Conservation (phyloP, 2,113 vertebrate species). For the Lipotes vexillifer region DNA sequence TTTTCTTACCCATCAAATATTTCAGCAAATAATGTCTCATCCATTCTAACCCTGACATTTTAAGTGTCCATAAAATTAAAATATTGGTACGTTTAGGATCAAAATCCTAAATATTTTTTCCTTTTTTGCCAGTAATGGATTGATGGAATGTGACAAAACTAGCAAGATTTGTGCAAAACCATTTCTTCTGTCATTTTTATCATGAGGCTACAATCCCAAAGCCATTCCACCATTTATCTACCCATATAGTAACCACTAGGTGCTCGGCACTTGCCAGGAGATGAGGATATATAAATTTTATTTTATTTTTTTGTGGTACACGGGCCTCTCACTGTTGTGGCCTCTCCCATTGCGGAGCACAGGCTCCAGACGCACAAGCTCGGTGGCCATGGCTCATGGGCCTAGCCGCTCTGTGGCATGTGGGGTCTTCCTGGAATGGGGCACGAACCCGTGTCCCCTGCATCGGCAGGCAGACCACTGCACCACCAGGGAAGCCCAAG, state of each 20-base stretch:
- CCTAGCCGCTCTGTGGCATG: too few relatives aligned
- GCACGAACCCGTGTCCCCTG: too few relatives aligned
- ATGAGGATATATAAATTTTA: neutral
- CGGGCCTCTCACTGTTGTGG: too few relatives aligned
- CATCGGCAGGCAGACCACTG: too few relatives aligned
- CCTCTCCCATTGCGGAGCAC: too few relatives aligned
- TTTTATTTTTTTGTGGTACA: too few relatives aligned
- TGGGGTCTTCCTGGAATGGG: too few relatives aligned
- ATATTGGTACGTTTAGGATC: neutral
- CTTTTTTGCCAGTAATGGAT: neutral
- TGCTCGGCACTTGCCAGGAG: neutral
- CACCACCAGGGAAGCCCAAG: too few relatives aligned
- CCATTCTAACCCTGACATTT: neutral
- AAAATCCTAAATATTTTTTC: neutral
- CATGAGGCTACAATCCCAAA: neutral
- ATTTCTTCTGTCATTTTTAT: neutral
- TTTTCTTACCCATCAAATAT: neutral
- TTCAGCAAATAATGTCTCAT: neutral
- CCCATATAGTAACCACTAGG: neutral
- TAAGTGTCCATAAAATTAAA: neutral
- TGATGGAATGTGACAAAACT: neutral
- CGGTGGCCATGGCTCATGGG: too few relatives aligned
- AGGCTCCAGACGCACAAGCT: too few relatives aligned
- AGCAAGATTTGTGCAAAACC: neutral
- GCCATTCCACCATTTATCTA: neutral